phyloP scores from a whole-genome alignment of 2,113 vertebrate genomes.

The Addax nasomaculatus region DNA sequence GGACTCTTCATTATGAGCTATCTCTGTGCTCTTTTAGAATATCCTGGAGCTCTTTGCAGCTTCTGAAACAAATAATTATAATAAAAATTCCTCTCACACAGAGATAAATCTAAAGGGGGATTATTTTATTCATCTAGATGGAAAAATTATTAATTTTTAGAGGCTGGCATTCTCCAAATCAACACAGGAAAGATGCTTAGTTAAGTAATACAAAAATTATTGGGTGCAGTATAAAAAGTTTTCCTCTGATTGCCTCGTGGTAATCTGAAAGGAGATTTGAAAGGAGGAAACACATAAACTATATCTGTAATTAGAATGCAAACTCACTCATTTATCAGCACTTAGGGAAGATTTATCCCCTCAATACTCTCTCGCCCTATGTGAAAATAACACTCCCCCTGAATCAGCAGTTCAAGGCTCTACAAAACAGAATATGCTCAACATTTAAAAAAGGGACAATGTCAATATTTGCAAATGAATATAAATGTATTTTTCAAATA shows the following conservation, averaged over 20 bases:
- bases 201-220: slow-evolving; percentile 53
- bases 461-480: slow-evolving; percentile 24
- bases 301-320: slow-evolving; percentile 55
- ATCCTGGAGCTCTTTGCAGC: slow-evolving; percentile 56
- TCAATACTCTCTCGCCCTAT: slow-evolving; percentile 15
- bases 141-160: slow-evolving; percentile 59
- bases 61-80: slow-evolving; percentile 66
- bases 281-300: slow-evolving; percentile 61
- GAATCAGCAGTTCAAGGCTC: background rate
- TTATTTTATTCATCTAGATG: slow-evolving; percentile 48
- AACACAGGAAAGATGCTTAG: slow-evolving; percentile 55
- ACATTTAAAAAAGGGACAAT: background rate
- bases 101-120: slow-evolving; percentile 50
- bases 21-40: slow-evolving; percentile 57
- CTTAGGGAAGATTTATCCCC: slow-evolving; percentile 49
- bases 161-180: slow-evolving; percentile 48
- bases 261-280: slow-evolving; percentile 48
- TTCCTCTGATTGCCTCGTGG: slow-evolving; percentile 56
- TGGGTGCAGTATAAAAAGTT: slow-evolving; percentile 47
- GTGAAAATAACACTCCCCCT: slow-evolving; percentile 43
- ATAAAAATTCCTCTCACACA: slow-evolving; percentile 40
- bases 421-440: slow-evolving; percentile 27
- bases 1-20: slow-evolving; percentile 44
- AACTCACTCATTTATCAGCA: slow-evolving; percentile 50
- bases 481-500: slow-evolving; percentile 39